These are phyloP conservation scores for Gymnodraco acuticeps DNA, from an alignment of 2,797 vertebrate species.

Conservation along the genomic window DNA sequence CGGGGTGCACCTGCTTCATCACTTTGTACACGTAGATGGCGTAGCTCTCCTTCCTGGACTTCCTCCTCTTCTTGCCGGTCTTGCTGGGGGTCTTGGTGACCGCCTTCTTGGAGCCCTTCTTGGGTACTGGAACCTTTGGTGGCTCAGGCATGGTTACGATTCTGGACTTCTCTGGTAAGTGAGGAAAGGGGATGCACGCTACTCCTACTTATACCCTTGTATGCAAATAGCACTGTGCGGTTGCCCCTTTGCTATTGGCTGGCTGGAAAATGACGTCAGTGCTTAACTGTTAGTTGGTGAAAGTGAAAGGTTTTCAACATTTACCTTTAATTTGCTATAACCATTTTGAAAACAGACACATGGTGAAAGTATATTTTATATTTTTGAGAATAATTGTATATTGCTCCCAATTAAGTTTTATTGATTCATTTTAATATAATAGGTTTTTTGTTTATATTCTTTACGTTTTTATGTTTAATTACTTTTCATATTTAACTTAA, in stretches of 20 bases:
- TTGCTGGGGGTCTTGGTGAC: slow-evolving; percentile 8
- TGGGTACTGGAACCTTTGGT: neutral
- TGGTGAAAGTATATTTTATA: no score
- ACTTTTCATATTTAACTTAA: no score
- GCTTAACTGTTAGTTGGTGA: no score
- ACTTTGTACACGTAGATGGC: slow-evolving; percentile 62
- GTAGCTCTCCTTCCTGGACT: neutral
- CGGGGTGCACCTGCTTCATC: slow-evolving; percentile 78
- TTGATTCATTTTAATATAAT: no score
- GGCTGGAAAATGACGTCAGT: no score
- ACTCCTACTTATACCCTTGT: neutral
- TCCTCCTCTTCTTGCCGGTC: slow-evolving; percentile 5
- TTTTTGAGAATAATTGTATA: no score
- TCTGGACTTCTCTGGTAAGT: neutral
- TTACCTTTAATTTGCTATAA: no score
- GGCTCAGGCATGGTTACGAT: slow-evolving; percentile 25
- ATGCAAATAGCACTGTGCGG: neutral
- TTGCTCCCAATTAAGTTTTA: no score
- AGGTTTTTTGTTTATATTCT: no score
- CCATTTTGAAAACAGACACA: no score
- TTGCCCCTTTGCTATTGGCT: neutral
- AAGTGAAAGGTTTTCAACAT: no score
- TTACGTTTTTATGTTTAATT: no score
- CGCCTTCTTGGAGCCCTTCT: slow-evolving; percentile 48
- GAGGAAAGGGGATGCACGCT: accelerated